phyloP scores from a whole-genome alignment of 1,140 invertebrate genomes.

The Drosophila yakuba region DNA sequence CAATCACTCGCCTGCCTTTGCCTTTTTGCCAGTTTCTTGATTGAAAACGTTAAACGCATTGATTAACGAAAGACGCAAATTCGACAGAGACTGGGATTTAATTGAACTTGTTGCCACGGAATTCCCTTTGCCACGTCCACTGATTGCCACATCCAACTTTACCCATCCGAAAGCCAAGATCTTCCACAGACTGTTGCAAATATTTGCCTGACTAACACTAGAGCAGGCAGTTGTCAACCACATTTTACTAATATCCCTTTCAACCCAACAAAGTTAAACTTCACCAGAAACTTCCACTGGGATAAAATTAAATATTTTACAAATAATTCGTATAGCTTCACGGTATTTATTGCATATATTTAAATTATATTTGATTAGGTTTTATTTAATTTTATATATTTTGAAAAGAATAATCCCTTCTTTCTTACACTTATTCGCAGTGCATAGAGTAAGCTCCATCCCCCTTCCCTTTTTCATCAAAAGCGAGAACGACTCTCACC shows the following conservation, averaged over 20 bases:
- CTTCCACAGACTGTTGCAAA: conserved; percentile 41
- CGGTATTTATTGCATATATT: too few species aligned
- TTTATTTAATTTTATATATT: background rate
- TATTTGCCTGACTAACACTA: conserved; percentile 61
- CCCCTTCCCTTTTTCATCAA: conserved; percentile 19
- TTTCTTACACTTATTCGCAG: background rate
- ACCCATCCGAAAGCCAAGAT: background rate
- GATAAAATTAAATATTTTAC: too few species aligned
- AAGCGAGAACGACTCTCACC: conserved; percentile 30
- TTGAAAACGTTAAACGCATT: conserved; percentile 82
- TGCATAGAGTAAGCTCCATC: background rate
- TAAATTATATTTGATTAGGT: background rate
- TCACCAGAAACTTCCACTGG: conserved; percentile 23
- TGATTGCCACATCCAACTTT: conserved; percentile 58
- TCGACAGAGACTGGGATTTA: conserved; percentile 59
- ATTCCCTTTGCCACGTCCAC: conserved; percentile 56
- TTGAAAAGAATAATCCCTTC: background rate
- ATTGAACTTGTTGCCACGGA: conserved; percentile 75
- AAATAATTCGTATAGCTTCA: too few species aligned
- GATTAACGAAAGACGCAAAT: conserved; percentile 60
- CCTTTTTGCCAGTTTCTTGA: conserved; percentile 72
- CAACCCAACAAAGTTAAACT: conserved; percentile 18
- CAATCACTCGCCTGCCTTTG: conserved; percentile 32
- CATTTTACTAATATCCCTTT: conserved; percentile 69
- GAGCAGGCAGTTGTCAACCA: conserved; percentile 49